phyloP scores from a whole-genome alignment of 1,140 invertebrate species.

The Papilio xuthus region DNA sequence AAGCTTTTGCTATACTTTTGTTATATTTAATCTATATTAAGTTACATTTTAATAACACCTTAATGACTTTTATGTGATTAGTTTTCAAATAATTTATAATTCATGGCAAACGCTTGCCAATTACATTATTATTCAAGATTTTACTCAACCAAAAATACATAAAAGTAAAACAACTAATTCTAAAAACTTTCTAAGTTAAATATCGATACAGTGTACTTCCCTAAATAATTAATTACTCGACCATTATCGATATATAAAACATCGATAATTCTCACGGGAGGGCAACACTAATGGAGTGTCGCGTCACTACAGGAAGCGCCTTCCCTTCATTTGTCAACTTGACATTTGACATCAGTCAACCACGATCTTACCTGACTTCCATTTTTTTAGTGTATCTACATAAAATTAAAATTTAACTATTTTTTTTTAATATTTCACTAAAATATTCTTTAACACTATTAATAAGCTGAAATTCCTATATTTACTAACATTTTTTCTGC shows the following conservation, averaged over 20 bases:
- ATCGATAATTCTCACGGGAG: slow-evolving; percentile 53
- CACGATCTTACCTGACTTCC: slow-evolving; percentile 56
- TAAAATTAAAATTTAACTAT: slow-evolving; percentile 29
- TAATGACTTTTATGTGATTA: no score
- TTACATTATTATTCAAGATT: no score
- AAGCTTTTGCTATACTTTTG: no score
- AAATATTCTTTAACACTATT: no score
- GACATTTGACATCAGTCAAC: slow-evolving; percentile 79
- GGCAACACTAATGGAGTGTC: slow-evolving; percentile 56
- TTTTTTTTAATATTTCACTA: no score
- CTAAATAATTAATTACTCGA: slow-evolving; percentile 56
- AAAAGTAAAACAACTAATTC: neutral
- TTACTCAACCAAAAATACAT: neutral
- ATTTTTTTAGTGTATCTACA: slow-evolving; percentile 45
- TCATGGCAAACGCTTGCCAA: no score
- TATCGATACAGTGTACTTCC: slow-evolving; percentile 26
- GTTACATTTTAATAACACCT: no score
- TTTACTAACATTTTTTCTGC: no score
- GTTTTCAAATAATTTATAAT: neutral
- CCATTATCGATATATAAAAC: slow-evolving; percentile 60
- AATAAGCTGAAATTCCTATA: no score
- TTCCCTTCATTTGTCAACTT: slow-evolving; percentile 72
- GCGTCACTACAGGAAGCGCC: slow-evolving; percentile 70
- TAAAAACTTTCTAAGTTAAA: neutral
- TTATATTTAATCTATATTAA: no score